phyloP scores from a whole-genome alignment of 2,797 vertebrate genomes.

The Sebastes dallii region DNA sequence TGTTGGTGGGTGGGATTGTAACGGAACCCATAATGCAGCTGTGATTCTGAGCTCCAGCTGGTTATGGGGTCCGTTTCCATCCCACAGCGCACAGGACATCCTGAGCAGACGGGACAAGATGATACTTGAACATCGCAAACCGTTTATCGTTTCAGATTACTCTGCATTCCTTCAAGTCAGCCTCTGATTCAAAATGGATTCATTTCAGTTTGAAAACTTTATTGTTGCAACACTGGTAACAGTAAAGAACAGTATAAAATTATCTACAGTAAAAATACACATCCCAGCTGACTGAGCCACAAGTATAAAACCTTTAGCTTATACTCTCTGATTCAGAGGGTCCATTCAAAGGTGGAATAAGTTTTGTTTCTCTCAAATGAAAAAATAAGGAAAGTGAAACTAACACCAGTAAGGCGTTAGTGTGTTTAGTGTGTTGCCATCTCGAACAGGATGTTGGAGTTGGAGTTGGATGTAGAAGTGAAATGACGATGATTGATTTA shows the following conservation, averaged over 20 bases:
- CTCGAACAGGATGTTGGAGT: background rate
- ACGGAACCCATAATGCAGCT: constrained; percentile 99
- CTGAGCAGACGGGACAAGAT: background rate
- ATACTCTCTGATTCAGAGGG: background rate
- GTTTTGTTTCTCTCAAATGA: background rate
- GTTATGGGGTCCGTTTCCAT: constrained; percentile 94
- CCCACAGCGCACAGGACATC: constrained; percentile 74
- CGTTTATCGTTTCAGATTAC: background rate
- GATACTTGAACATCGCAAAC: background rate
- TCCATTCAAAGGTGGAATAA: background rate
- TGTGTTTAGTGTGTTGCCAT: background rate
- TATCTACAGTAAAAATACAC: constrained; percentile 20
- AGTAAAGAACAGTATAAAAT: constrained; percentile 12
- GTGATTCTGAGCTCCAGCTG: constrained; percentile 90
- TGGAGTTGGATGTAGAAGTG: no score
- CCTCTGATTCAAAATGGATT: background rate
- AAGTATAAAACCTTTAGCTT: background rate
- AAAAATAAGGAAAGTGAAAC: constrained; percentile 24
- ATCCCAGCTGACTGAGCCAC: background rate
- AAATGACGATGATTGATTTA: background rate
- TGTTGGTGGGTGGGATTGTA: constrained; percentile 86
- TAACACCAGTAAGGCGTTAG: background rate
- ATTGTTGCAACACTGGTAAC: constrained; percentile 19
- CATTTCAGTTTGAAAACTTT: constrained; percentile 14
- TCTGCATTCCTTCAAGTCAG: background rate